Conservation (phyloP, 1,140 invertebrate genomes). For the Sarcophaga peregrina region DNA sequence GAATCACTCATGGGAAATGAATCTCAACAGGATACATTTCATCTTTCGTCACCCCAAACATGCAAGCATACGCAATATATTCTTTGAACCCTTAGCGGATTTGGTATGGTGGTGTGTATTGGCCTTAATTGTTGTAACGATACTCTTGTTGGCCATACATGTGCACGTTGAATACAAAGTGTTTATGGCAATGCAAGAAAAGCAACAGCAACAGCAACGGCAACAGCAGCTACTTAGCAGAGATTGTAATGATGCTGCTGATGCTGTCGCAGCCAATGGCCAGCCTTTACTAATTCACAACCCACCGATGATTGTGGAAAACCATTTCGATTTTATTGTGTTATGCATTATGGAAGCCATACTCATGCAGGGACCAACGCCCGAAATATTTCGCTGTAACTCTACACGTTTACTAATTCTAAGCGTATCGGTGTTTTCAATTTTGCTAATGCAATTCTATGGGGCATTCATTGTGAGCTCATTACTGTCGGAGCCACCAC, state of each 20-base stretch:
- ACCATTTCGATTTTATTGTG: constrained; percentile 50
- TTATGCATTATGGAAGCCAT: constrained; percentile 58
- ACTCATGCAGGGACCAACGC: constrained; percentile 56
- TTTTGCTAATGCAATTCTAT: constrained; percentile 73
- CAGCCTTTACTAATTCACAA: not conserved
- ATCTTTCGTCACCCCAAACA: constrained; percentile 71
- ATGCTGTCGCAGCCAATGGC: not conserved
- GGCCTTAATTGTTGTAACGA: constrained; percentile 19
- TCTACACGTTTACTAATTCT: constrained; percentile 65
- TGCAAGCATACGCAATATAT: constrained; percentile 67
- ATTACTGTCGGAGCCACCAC: constrained; percentile 70
- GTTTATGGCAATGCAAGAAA: constrained; percentile 41
- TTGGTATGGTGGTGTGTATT: constrained; percentile 66
- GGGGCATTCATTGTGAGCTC: constrained; percentile 74
- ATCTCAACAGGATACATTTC: constrained; percentile 61
- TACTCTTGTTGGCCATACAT: constrained; percentile 31
- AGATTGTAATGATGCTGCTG: not conserved
- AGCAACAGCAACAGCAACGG: not conserved
- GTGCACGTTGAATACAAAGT: constrained; percentile 26
- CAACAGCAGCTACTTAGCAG: not conserved
- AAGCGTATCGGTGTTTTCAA: constrained; percentile 69
- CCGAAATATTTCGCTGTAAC: constrained; percentile 50
- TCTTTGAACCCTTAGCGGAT: constrained; percentile 66
- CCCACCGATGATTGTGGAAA: constrained; percentile 42
- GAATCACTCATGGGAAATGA: not conserved